These are phyloP conservation scores for Sinelater perroti DNA, from an alignment of 2,888 invertebrate species.

Conservation along the genomic window DNA sequence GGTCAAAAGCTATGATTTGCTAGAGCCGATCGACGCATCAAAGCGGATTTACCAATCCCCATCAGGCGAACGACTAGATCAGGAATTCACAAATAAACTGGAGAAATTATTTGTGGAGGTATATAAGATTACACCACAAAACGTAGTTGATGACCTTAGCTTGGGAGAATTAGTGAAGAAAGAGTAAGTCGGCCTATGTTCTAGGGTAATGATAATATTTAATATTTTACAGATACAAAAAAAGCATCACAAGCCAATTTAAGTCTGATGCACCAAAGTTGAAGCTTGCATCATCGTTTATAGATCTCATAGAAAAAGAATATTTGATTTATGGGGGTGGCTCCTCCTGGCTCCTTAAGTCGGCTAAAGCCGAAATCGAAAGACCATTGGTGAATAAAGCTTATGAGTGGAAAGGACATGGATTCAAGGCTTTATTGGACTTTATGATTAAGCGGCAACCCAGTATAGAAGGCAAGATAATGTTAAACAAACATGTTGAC, in stretches of 20 bases:
- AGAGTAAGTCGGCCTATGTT: too few relatives aligned
- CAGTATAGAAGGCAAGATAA: background rate
- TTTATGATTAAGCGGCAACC: slow-evolving; percentile 63
- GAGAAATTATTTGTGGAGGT: too few relatives aligned
- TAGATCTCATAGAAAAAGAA: background rate
- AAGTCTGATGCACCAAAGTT: background rate
- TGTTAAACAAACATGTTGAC: background rate
- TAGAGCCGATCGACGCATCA: slow-evolving; percentile 39
- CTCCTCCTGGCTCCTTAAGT: slow-evolving; percentile 71
- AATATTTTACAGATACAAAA: slow-evolving; percentile 3
- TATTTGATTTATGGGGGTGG: background rate
- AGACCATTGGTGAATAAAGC: slow-evolving; percentile 74
- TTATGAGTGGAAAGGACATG: slow-evolving; percentile 78
- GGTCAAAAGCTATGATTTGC: slow-evolving; percentile 39
- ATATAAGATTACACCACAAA: too few relatives aligned
- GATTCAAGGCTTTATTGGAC: slow-evolving; percentile 73
- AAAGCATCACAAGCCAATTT: background rate
- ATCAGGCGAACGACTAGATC: slow-evolving; percentile 22
- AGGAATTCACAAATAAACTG: background rate
- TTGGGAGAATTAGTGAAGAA: too few relatives aligned
- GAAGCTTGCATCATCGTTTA: background rate
- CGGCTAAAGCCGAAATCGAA: slow-evolving; percentile 72
- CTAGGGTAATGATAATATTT: too few relatives aligned
- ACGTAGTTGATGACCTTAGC: too few relatives aligned
- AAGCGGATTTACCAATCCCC: background rate